Conservation (phyloP, 2,888 invertebrate genomes). For the Hoplodrina blanda region DNA sequence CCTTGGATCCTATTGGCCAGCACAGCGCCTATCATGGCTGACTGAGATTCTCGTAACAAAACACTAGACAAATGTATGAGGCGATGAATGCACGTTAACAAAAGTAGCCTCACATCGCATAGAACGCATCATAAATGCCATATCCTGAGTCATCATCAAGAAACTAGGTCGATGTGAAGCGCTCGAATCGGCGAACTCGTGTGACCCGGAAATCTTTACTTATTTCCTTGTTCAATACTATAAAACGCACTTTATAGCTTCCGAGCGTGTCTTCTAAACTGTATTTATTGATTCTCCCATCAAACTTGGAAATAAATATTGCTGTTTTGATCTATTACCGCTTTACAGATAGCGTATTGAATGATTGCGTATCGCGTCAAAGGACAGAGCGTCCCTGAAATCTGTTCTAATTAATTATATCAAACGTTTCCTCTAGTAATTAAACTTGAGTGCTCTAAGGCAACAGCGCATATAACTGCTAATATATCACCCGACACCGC, state of each 20-base stretch:
- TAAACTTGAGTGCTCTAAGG: conserved; percentile 49
- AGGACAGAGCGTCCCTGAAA: conserved; percentile 33
- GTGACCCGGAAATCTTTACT: conserved; percentile 55
- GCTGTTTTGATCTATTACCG: conserved; percentile 2
- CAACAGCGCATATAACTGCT: conserved; percentile 23
- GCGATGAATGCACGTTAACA: conserved; percentile 17
- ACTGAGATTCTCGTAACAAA: neutral
- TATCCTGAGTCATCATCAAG: conserved; percentile 42
- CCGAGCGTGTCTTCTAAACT: conserved; percentile 4
- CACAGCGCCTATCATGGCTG: too few species aligned
- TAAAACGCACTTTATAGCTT: conserved; percentile 39
- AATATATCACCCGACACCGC: conserved; percentile 34
- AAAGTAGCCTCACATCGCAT: neutral
- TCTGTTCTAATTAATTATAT: conserved; percentile 45
- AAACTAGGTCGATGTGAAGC: conserved; percentile 60
- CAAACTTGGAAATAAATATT: neutral
- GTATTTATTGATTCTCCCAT: neutral
- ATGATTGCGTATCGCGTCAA: conserved; percentile 24
- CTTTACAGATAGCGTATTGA: conserved; percentile 26
- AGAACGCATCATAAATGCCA: conserved; percentile 28
- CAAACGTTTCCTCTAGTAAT: conserved; percentile 51
- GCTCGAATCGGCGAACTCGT: conserved; percentile 48
- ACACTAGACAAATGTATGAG: neutral
- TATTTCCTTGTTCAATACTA: conserved; percentile 50
- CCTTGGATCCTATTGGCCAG: too few species aligned